Evolutionary conservation across 2,888 invertebrate species (phyloP).

Genomic region (Anoncus sp.): DNA sequence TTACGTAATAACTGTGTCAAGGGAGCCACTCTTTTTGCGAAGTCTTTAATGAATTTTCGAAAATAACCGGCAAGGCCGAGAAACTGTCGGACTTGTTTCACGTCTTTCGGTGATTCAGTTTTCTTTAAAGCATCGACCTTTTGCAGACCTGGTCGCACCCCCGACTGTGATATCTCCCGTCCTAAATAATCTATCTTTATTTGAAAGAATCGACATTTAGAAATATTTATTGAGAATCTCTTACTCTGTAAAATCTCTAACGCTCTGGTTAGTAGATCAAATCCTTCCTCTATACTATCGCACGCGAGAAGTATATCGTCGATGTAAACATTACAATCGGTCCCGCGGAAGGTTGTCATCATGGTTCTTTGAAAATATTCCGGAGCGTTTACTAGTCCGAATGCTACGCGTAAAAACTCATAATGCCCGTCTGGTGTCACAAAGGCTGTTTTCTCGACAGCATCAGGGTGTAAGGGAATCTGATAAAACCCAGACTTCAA

Average conservation of each 20-base stretch:
- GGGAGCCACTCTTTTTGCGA: no score
- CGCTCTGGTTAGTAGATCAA: slow-evolving; percentile 63
- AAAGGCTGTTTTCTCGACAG: slow-evolving; percentile 76
- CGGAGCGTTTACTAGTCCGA: slow-evolving; percentile 79
- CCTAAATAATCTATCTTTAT: slow-evolving; percentile 53
- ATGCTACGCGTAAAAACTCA: slow-evolving; percentile 79
- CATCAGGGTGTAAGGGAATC: slow-evolving; percentile 75
- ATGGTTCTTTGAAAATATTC: slow-evolving; percentile 77
- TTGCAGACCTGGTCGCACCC: slow-evolving; percentile 35
- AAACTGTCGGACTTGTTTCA: slow-evolving; percentile 31
- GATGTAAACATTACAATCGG: slow-evolving; percentile 65
- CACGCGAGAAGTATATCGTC: slow-evolving; percentile 69
- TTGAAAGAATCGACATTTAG: slow-evolving; percentile 66
- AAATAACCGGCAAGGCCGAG: slow-evolving; percentile 30
- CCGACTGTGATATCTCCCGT: slow-evolving; percentile 34
- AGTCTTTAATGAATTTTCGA: no score
- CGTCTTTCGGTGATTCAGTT: slow-evolving; percentile 23
- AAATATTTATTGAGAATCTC: slow-evolving; percentile 70
- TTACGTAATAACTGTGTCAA: slow-evolving; percentile 7
- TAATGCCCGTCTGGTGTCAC: no score
- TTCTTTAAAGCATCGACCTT: slow-evolving; percentile 27
- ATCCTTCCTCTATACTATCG: slow-evolving; percentile 60
- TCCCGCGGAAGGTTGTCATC: slow-evolving; percentile 63
- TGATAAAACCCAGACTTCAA: slow-evolving; percentile 76
- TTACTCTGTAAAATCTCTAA: slow-evolving; percentile 51